A percentile compares a stretch with the other conserved stretches of the same genome.
phyloP scores from a whole-genome alignment of 2,113 vertebrate species.

The Crotalus viridis region DNA sequence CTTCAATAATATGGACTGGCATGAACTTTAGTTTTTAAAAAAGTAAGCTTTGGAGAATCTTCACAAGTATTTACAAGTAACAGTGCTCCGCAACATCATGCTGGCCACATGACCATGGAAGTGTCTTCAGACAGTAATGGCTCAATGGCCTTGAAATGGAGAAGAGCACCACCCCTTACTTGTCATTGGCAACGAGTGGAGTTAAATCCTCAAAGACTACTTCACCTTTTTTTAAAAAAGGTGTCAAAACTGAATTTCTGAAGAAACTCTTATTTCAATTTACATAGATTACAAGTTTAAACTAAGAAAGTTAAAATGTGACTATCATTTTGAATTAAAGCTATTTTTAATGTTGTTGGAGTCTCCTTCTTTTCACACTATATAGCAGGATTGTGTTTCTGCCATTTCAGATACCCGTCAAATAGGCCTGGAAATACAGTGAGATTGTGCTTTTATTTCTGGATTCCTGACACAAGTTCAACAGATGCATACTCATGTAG shows the following conservation, averaged over 20 bases:
- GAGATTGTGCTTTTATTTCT: not conserved
- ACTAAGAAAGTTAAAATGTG: not conserved
- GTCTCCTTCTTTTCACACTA: not conserved
- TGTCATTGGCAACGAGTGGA: not conserved
- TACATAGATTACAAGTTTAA: not conserved
- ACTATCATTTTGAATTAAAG: not conserved
- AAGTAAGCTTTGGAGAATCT: not conserved
- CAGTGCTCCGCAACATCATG: not conserved
- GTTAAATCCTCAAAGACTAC: too few species aligned
- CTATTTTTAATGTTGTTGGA: constrained; percentile 9
- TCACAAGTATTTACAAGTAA: not conserved
- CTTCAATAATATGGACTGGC: not conserved
- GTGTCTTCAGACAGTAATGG: not conserved
- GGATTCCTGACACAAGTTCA: not conserved
- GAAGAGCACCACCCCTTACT: not conserved
- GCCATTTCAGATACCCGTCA: constrained; percentile 17
- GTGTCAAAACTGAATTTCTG: not conserved
- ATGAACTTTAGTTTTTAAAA: not conserved
- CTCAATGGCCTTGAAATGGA: not conserved
- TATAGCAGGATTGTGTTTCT: not conserved
- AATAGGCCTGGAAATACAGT: constrained; percentile 16
- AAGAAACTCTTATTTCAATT: not conserved
- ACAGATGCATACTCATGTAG: not conserved
- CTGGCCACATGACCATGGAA: not conserved
- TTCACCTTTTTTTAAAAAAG: too few species aligned